Evolutionary conservation across 2,888 invertebrate genomes (phyloP).

Genomic region (Leptinotarsa juncta): DNA sequence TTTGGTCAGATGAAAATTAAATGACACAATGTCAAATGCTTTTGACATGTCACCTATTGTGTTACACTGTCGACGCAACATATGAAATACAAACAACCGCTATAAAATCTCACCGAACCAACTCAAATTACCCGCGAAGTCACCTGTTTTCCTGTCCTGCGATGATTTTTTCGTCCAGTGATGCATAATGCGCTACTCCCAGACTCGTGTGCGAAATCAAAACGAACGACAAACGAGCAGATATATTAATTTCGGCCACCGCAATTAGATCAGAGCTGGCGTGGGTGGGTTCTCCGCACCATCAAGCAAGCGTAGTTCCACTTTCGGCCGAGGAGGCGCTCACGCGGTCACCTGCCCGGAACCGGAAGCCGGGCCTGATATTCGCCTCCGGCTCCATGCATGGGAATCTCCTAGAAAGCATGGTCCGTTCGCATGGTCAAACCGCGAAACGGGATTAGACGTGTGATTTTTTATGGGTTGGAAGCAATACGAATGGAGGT

Average conservation of each 20-base stretch:
- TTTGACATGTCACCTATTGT: no score
- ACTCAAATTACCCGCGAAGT: constrained; percentile 12
- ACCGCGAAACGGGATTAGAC: not conserved
- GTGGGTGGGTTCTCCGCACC: constrained; percentile 63
- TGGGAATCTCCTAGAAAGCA: constrained; percentile 17
- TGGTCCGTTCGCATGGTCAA: constrained; percentile 7
- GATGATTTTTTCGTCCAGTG: constrained; percentile 5
- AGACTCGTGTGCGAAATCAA: constrained; percentile 34
- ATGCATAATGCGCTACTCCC: not conserved
- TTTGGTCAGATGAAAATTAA: no score
- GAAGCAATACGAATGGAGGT: not conserved
- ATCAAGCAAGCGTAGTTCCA: constrained; percentile 65
- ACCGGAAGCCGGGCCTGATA: constrained; percentile 64
- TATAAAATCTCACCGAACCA: constrained; percentile 8
- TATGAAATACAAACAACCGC: not conserved
- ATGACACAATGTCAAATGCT: no score
- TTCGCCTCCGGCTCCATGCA: constrained; percentile 21
- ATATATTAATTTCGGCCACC: constrained; percentile 17
- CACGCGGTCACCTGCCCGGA: constrained; percentile 65
- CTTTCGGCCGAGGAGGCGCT: constrained; percentile 55
- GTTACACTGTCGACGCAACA: not conserved
- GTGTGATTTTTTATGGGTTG: constrained; percentile 6
- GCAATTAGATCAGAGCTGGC: constrained; percentile 50
- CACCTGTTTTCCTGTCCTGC: constrained; percentile 9
- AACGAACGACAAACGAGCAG: constrained; percentile 30